Conservation (phyloP, 2,797 vertebrate genomes). For the Kryptolebias ocellatus region DNA sequence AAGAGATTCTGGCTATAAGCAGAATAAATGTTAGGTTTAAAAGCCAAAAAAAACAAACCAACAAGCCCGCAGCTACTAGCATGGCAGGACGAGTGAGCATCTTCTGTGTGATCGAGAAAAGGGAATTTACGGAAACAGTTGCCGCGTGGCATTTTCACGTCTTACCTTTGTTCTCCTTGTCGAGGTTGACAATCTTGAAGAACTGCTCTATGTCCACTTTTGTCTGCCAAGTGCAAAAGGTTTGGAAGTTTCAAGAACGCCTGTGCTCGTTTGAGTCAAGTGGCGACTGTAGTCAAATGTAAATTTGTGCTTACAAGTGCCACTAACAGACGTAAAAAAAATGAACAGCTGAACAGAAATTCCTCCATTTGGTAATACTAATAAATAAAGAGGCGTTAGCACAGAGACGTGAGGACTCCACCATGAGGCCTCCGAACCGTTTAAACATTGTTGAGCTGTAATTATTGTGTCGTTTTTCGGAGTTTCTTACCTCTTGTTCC, state of each 20-base stretch:
- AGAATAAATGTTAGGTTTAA: constrained; percentile 8
- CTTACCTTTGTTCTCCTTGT: constrained; percentile 67
- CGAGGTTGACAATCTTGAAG: constrained; percentile 70
- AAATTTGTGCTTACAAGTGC: no score
- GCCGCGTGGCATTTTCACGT: not conserved
- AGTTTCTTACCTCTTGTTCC: constrained; percentile 57
- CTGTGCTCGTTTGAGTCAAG: no score
- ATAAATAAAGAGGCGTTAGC: no score
- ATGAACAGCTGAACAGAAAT: no score
- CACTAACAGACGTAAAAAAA: no score
- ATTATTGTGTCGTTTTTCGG: not conserved
- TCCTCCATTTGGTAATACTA: no score
- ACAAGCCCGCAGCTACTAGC: not conserved
- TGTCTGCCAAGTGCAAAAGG: constrained; percentile 59
- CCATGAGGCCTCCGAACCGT: no score
- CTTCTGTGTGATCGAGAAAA: no score
- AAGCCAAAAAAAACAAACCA: not conserved
- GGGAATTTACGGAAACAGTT: no score
- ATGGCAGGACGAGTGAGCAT: not conserved
- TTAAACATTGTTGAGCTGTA: not conserved
- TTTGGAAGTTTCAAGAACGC: not conserved
- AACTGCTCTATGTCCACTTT: constrained; percentile 72
- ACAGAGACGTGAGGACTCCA: no score
- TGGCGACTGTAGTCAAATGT: no score
- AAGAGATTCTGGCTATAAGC: constrained; percentile 76